Evolutionary conservation across 2,888 invertebrate genomes (phyloP), one percentile per base, ranked within the genome.

Genomic region (Cerceris rybyensis): DNA sequence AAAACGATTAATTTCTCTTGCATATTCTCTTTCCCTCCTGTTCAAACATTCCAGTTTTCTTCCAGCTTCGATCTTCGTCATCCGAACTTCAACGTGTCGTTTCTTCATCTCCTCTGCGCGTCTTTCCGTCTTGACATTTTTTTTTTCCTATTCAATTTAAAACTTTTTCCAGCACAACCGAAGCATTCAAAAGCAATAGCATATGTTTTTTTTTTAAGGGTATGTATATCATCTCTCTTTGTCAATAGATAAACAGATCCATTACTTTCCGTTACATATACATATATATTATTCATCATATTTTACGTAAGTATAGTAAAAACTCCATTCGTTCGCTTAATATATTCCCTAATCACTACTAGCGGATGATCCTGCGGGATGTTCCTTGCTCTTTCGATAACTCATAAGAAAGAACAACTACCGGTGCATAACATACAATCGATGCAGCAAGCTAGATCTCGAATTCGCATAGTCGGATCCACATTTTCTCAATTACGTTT

Each of bases 261-360:
- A 50, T 42, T 68, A 60, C 59, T 68, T 68, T 70, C 65, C 57
- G 55, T 66, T 55, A 58, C 58, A 49, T 61, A 39, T 61, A 55
- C 43, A 61, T 63, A 73, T 75, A 78, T 76, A 81, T 80, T 75
- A 85, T 78, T 28, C 73, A 75, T 82, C 78, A 83, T 81, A 80
- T 75, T 78, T 84, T 87, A 85, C 79, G 82, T 80, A 85, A 85
- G 76, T 80, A 86, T 81, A 84, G 79, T 84, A 84, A 86, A 87
- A 87, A 87, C 72, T 79, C 67, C 58, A 72, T 28, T 75, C 75
- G 42, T 74, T 80, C 75, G 79, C 79, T 71, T 78, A 76, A 28
- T 66, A 78, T 85, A 78, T 73, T 78, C 74, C 78, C 84, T 86
- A 85, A 82, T 63, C 75, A 80, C 86, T 84, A 76, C 77, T 76